Evolutionary conservation across 2,113 vertebrate species (phyloP), one percentile per base, ranked within the genome.

Genomic region (Dicrurus megarhynchus): DNA sequence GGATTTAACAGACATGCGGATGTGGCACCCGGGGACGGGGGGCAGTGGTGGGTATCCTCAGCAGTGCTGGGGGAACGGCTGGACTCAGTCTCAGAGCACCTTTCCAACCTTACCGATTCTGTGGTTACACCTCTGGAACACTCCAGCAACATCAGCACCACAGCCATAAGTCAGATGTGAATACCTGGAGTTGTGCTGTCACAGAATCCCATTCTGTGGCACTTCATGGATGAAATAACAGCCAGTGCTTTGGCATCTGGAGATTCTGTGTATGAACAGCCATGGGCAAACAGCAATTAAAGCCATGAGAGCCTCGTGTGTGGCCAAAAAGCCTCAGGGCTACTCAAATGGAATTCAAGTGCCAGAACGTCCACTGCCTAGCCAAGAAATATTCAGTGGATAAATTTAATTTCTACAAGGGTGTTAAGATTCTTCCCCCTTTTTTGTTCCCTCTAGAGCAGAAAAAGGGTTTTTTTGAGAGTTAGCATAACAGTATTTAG

Each of bases 51-150:
- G 37, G n/a, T n/a, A n/a, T n/a, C 77, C 42, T 16, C 7, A 26
- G 27, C 68, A 44, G 10, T 24, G 46, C 46, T 60, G 61, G 23
- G 16, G 5, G 9, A 49, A 39, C 1, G 3, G 28, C 0, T 46
- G 28, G 28, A 82, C 9, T 37, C 22, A 7, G 12, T 21, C 37
- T n/a, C 33, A 60, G 53, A 60, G 56, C 46, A 17, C 28, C 68
- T 60, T 60, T 10, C 53, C 69, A 89, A 8, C 11, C 27, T n/a
- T 20, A 12, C 26, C n/a, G 53, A 41, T 53, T 11, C 46, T 28
- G 39, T 5, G 28, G 32, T 49, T 32, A 61, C 41, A 57, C 7
- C 42, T 67, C 73, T 55, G 33, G 22, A 70, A 53, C 7, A 21
- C 50, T 73, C 32, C 67, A 52, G 68, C 46, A 88, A 26, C n/a